Conservation (phyloP, 2,113 vertebrate genomes). For the Zapornia atra region DNA sequence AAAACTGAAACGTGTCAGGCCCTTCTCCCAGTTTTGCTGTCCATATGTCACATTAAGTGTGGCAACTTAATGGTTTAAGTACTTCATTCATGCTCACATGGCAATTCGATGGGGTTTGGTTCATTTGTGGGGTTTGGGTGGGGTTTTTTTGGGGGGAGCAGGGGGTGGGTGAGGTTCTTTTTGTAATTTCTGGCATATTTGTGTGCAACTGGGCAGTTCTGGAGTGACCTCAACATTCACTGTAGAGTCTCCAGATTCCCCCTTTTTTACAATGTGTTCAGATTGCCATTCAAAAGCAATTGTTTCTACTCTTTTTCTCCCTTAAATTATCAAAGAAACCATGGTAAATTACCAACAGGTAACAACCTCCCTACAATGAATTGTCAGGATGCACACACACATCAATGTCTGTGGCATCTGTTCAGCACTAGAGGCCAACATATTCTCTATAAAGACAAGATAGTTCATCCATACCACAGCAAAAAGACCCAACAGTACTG, state of each 20-base stretch:
- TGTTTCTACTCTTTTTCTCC: not conserved
- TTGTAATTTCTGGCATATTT: not conserved
- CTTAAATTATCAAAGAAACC: not conserved
- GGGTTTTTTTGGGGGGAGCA: no score
- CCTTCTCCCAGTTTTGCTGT: not conserved
- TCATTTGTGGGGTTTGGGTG: no score
- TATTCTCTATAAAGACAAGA: not conserved
- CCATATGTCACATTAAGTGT: not conserved
- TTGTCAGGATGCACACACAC: fast-evolving
- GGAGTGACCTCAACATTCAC: not conserved
- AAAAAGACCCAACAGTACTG: not conserved
- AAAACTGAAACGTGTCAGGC: not conserved
- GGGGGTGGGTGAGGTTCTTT: no score
- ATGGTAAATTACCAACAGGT: not conserved
- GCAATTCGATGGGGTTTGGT: not conserved
- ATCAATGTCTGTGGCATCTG: not conserved
- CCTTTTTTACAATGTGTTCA: not conserved
- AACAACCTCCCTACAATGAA: not conserved
- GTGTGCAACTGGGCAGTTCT: not conserved
- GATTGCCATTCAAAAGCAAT: not conserved
- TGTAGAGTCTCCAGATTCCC: not conserved
- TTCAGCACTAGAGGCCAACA: not conserved
- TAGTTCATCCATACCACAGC: not conserved
- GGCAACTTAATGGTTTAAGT: not conserved
- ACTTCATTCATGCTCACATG: not conserved